These are phyloP conservation scores for Mylabris sibirica DNA, from an alignment of 2,888 invertebrate species.

Conservation along the genomic window DNA sequence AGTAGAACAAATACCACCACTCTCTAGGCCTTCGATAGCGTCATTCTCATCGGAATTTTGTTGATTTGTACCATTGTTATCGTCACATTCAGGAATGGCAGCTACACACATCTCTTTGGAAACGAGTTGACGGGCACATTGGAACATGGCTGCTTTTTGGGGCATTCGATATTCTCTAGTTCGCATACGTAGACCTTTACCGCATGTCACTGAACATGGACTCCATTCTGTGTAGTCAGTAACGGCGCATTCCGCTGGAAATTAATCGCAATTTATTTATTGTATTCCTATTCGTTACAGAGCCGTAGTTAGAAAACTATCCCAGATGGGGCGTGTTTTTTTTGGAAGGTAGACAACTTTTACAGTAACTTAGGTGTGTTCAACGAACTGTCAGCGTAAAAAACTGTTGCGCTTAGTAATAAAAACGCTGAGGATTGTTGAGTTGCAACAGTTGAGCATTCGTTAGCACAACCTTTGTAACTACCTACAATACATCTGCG, in stretches of 20 bases:
- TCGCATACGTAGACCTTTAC: constrained; percentile 84
- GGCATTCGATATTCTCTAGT: constrained; percentile 75
- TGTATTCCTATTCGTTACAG: too few relatives aligned
- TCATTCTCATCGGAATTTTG: constrained; percentile 42
- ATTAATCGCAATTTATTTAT: constrained; percentile 23
- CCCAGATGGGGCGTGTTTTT: too few relatives aligned
- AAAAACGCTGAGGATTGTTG: too few relatives aligned
- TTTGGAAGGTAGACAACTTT: too few relatives aligned
- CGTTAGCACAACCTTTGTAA: too few relatives aligned
- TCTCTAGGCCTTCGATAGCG: constrained; percentile 46
- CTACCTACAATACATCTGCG: too few relatives aligned
- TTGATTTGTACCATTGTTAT: constrained; percentile 63
- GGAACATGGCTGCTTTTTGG: constrained; percentile 74
- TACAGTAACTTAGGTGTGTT: too few relatives aligned
- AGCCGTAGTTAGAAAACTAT: too few relatives aligned
- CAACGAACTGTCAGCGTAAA: too few relatives aligned
- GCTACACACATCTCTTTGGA: constrained; percentile 93
- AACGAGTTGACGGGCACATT: constrained; percentile 77
- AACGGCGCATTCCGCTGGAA: constrained; percentile 81
- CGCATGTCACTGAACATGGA: constrained; percentile 85
- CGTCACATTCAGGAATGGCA: constrained; percentile 73
- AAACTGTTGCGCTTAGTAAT: too few relatives aligned
- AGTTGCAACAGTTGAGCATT: too few relatives aligned
- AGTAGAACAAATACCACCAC: constrained; percentile 69
- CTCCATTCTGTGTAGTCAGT: constrained; percentile 80